Evolutionary conservation across 2,888 invertebrate genomes (phyloP), one percentile per base, ranked within the genome.

Genomic region (Nephrocerus scutellatus): DNA sequence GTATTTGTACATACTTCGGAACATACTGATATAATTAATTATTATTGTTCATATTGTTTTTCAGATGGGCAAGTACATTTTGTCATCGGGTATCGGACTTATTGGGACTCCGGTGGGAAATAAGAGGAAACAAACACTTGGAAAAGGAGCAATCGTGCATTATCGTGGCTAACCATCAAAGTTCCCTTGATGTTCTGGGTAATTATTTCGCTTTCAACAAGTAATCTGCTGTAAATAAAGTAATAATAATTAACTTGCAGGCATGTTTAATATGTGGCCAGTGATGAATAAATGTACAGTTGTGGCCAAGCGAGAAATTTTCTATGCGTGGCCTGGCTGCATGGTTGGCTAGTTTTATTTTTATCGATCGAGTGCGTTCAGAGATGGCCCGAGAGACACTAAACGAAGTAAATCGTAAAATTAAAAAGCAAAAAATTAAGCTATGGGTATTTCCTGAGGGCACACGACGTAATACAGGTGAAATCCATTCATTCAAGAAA

Each of bases 371-470:
- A 36, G 74, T 84, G 53, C 84, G 85, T 61, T 80, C 83, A 1
- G 82, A 84, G 45, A 79, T 77, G 65, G 87, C 91, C 1, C 74
- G 83, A 15, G 71, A 73, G 31, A 79, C 84, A 2, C 76, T 92
- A 65, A 82, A 81, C 57, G 72, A 76, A 51, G 84, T 86, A 5
- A 80, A 81, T 34, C 72, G 77, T 32, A 70, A 73, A 52, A 78
- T 86, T 18, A 80, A 80, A 59, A 63, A 73, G 45, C 75, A 84
- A 48, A 83, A 84, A 79, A 82, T 83, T 16, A 88, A 88, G 65
- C 66, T 96, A 20, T 92, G 89, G 87, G 79, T 96, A 51, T 96
- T 88, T 66, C 93, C 95, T 6, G 96, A 97, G 71, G 96, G 96
- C 10, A 92, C 93, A 16, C 74, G 96, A 46, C 79, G 78, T 55